Evolutionary conservation across 2,888 invertebrate species (phyloP).

Genomic region (Ophion costatus): DNA sequence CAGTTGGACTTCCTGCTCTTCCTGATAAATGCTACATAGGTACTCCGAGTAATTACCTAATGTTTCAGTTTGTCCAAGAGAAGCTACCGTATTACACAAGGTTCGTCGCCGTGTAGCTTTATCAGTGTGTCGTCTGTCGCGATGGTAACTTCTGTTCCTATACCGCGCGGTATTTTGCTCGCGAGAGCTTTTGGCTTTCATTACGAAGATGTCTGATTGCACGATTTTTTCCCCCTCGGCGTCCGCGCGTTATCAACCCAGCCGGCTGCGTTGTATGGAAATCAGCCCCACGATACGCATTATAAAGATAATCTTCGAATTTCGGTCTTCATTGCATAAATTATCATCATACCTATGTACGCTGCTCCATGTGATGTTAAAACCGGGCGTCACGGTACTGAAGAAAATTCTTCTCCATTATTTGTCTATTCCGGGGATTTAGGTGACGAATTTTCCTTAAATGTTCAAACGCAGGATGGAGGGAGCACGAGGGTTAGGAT

Average conservation of each 20-base stretch:
- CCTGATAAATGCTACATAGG: slow-evolving; percentile 55
- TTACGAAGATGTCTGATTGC: slow-evolving; percentile 32
- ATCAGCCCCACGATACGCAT: not conserved
- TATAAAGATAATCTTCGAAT: not conserved
- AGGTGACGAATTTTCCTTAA: too few species aligned
- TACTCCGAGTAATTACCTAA: slow-evolving; percentile 63
- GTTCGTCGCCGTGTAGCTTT: slow-evolving; percentile 26
- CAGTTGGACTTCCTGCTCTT: slow-evolving; percentile 28
- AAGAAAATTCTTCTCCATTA: too few species aligned
- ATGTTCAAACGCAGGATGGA: not conserved
- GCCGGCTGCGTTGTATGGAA: not conserved
- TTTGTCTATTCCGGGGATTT: too few species aligned
- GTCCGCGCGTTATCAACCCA: not conserved
- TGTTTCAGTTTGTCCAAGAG: slow-evolving; percentile 42
- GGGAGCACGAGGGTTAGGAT: not conserved
- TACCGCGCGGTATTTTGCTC: not conserved
- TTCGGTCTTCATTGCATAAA: not conserved
- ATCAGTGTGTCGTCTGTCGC: slow-evolving; percentile 39
- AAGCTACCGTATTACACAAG: not conserved
- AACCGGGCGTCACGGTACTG: too few species aligned
- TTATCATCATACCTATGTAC: not conserved
- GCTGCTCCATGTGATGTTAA: not conserved
- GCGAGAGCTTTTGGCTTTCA: slow-evolving; percentile 44
- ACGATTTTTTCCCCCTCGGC: not conserved
- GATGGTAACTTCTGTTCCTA: slow-evolving; percentile 14